Percentiles rank a stretch among this genome's conserved stretches.
Evolutionary conservation across 2,888 invertebrate genomes (phyloP).

Genomic region (Spilosoma lubricipeda): DNA sequence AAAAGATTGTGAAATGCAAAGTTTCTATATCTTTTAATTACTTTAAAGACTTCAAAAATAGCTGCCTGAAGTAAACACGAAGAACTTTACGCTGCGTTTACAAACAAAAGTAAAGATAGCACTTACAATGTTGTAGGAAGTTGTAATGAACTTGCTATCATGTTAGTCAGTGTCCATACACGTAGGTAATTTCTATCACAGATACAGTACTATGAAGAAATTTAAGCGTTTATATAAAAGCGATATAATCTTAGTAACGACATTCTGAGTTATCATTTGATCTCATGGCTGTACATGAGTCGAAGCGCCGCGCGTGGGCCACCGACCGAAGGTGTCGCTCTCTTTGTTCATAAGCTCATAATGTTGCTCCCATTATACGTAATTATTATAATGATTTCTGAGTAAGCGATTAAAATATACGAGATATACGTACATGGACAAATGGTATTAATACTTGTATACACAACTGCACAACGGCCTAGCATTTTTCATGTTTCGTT

Average conservation of each 20-base stretch:
- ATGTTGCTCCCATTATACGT: constrained; percentile 56
- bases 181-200: constrained; percentile 37
- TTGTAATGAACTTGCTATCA: constrained; percentile 21
- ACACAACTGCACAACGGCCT: constrained; percentile 42
- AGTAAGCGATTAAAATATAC: constrained; percentile 53
- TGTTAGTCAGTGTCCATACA: constrained; percentile 7
- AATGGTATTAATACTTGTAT: constrained; percentile 46
- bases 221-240: constrained; percentile 45
- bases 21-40: neutral
- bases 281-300: constrained; percentile 33
- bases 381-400: constrained; percentile 60
- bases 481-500: constrained; percentile 36
- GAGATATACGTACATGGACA: constrained; percentile 37
- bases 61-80: neutral
- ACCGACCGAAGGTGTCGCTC: constrained; percentile 46
- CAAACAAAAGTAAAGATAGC: neutral
- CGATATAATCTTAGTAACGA: constrained; percentile 48
- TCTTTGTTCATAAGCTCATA: constrained; percentile 55
- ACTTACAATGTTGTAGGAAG: constrained; percentile 17
- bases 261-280: constrained; percentile 46
- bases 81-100: neutral
- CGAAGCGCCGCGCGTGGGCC: constrained; percentile 34
- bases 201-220: constrained; percentile 40
- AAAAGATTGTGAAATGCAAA: neutral
- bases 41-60: neutral